These are phyloP conservation scores for Corvus hawaiiensis DNA, from an alignment of 2,113 vertebrate species.

Conservation along the genomic window DNA sequence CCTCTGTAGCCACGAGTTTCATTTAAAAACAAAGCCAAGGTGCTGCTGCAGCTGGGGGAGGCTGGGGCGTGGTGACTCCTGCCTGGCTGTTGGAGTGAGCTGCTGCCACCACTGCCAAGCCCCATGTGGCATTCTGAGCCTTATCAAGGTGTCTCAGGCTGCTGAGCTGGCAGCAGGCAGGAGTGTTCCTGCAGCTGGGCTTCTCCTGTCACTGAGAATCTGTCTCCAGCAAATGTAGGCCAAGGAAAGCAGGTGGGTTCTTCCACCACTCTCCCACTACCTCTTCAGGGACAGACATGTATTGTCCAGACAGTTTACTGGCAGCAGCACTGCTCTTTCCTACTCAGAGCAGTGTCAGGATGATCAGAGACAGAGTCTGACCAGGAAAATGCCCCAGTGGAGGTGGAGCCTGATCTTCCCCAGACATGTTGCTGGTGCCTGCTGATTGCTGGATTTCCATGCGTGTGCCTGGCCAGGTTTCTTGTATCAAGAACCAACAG, in stretches of 20 bases:
- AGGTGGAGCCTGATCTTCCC: background rate
- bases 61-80: background rate
- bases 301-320: background rate
- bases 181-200: background rate
- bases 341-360: background rate
- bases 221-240: background rate
- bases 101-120: background rate
- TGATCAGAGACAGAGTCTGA: background rate
- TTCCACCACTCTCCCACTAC: background rate
- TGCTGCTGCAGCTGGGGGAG: background rate
- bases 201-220: background rate
- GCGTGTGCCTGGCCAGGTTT: background rate
- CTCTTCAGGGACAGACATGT: background rate
- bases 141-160: slow-evolving; percentile 24
- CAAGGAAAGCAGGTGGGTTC: background rate
- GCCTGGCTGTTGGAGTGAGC: background rate
- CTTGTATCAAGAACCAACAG: background rate
- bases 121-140: fast-evolving
- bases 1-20: background rate
- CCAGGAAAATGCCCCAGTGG: background rate
- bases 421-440: background rate
- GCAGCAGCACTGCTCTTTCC: fast-evolving
- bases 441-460: background rate
- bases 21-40: background rate
- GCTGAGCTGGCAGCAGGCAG: background rate